Percentiles rank a stretch among this genome's conserved stretches.
Evolutionary conservation across 2,888 invertebrate genomes (phyloP).

Genomic region (Plagiodera versicolora): DNA sequence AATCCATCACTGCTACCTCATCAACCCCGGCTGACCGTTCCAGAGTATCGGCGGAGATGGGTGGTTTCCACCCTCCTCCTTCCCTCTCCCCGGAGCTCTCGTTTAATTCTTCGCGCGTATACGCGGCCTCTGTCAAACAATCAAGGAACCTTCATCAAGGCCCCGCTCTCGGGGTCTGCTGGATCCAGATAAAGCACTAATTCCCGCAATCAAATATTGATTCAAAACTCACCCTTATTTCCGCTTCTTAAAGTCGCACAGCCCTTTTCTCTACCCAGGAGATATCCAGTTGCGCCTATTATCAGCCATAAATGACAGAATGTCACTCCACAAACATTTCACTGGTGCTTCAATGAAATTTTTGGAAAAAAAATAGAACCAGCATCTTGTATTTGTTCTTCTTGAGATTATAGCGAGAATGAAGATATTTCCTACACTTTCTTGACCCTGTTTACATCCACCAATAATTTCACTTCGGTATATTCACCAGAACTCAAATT

Average conservation of each 20-base stretch:
- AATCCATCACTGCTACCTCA: conserved; percentile 12
- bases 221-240: conserved; percentile 55
- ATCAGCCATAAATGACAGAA: no score
- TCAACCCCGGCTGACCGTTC: conserved; percentile 14
- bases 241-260: conserved; percentile 45
- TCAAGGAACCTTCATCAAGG: conserved; percentile 57
- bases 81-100: conserved; percentile 22
- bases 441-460: no score
- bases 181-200: conserved; percentile 58
- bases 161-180: conserved; percentile 51
- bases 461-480: no score
- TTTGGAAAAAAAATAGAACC: no score
- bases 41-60: conserved; percentile 2
- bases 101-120: conserved; percentile 56
- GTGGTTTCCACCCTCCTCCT: not conserved
- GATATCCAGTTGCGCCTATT: not conserved
- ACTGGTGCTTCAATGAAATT: no score
- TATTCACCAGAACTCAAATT: no score
- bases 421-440: no score
- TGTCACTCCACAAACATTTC: no score
- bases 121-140: conserved; percentile 56
- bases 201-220: conserved; percentile 59
- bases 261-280: conserved; percentile 48
- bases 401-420: no score
- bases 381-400: no score